phyloP scores from a whole-genome alignment of 2,113 vertebrate genomes.

The Arothron firmamentum region DNA sequence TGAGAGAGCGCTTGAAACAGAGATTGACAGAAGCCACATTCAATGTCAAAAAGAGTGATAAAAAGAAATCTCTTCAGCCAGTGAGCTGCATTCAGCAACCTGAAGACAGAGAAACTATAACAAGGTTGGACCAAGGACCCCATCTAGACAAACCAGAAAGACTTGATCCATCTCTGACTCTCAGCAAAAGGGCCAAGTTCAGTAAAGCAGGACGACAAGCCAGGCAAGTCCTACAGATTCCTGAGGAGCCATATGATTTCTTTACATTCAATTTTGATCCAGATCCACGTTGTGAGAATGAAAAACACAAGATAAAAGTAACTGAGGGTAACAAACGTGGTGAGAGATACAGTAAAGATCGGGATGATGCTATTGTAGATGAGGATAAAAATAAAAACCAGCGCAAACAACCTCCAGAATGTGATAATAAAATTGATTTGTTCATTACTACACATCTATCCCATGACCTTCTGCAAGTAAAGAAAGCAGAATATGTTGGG shows the following conservation, averaged over 20 bases:
- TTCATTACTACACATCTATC: slow-evolving; percentile 72
- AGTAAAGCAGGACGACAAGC: slow-evolving; percentile 45
- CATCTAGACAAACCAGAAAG: slow-evolving; percentile 38
- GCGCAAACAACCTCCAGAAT: slow-evolving; percentile 70
- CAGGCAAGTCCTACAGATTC: slow-evolving; percentile 75
- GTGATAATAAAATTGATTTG: slow-evolving; percentile 71
- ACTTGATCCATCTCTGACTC: slow-evolving; percentile 16
- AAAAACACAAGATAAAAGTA: slow-evolving; percentile 38
- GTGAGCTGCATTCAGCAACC: slow-evolving; percentile 70
- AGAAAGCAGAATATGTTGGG: slow-evolving; percentile 78
- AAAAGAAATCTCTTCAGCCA: slow-evolving; percentile 65
- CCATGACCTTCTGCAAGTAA: slow-evolving; percentile 79
- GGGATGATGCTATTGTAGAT: slow-evolving; percentile 57
- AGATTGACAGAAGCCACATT: slow-evolving; percentile 88
- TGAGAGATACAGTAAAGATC: slow-evolving; percentile 56
- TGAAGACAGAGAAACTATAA: slow-evolving; percentile 66
- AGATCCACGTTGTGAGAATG: slow-evolving; percentile 60
- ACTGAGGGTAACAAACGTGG: slow-evolving; percentile 37
- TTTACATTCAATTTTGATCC: slow-evolving; percentile 90
- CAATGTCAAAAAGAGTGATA: slow-evolving; percentile 75
- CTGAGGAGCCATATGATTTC: slow-evolving; percentile 88
- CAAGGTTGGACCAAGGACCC: slow-evolving; percentile 68
- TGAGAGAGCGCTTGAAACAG: slow-evolving; percentile 84
- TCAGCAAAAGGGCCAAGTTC: slow-evolving; percentile 60
- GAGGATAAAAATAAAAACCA: slow-evolving; percentile 43